Conservation (phyloP, 2,888 invertebrate species). For the Hermaeophaga mercurialis region DNA sequence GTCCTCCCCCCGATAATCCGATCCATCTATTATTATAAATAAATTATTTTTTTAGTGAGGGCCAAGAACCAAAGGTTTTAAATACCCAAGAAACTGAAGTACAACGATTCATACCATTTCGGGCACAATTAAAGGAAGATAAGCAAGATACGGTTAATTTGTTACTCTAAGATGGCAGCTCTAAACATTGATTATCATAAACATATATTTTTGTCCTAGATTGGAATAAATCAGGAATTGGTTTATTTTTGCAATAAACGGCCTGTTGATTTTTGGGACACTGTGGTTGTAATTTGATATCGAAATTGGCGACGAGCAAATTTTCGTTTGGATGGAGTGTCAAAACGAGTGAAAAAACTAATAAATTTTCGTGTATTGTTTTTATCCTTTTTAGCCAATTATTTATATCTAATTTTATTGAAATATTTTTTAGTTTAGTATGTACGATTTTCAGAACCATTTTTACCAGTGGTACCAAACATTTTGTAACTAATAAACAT, state of each 20-base stretch:
- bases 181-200: too few species aligned
- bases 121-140: background rate
- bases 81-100: slow-evolving; percentile 31
- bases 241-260: too few species aligned
- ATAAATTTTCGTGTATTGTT: background rate
- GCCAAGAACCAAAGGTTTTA: slow-evolving; percentile 52
- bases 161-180: background rate
- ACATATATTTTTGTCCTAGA: too few species aligned
- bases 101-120: slow-evolving; percentile 20
- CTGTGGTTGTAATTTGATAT: too few species aligned
- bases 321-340: too few species aligned
- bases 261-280: too few species aligned
- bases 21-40: background rate
- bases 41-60: slow-evolving; percentile 50
- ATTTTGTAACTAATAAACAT: background rate
- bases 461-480: slow-evolving; percentile 11
- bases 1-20: too few species aligned
- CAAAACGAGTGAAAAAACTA: slow-evolving; percentile 8
- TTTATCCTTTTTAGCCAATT: slow-evolving; percentile 6
- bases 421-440: slow-evolving; percentile 5
- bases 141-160: background rate
- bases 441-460: background rate
- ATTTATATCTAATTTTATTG: slow-evolving; percentile 4
- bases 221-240: too few species aligned
- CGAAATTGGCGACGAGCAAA: too few species aligned